Conservation (phyloP, 2,113 vertebrate genomes). For the Phrynosoma platyrhinos region DNA sequence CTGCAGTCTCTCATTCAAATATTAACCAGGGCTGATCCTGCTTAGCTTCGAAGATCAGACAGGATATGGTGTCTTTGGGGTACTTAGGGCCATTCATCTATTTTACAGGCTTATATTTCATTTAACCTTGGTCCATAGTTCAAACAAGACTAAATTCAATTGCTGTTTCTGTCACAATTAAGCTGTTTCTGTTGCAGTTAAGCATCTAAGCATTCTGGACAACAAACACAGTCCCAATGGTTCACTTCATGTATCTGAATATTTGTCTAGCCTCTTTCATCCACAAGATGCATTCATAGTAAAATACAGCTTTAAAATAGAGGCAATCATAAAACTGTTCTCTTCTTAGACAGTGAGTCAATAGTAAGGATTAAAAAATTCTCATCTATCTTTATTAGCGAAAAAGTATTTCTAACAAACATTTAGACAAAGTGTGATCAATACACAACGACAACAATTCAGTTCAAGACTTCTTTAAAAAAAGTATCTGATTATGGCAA, state of each 20-base stretch:
- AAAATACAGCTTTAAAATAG: not conserved
- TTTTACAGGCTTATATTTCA: not conserved
- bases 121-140: not conserved
- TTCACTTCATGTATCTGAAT: not conserved
- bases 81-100: not conserved
- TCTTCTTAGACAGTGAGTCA: not conserved
- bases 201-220: not conserved
- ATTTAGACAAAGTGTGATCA: no score
- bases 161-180: not conserved
- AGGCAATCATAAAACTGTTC: not conserved
- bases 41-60: no score
- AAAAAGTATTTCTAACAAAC: no score
- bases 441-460: not conserved
- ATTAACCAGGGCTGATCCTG: no score
- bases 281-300: not conserved
- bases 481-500: not conserved
- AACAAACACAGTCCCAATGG: not conserved
- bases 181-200: not conserved
- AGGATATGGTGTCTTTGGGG: no score
- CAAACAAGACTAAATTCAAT: rapidly evolving
- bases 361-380: no score
- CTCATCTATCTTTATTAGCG: no score
- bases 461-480: not conserved
- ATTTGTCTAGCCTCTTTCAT: not conserved
- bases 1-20: no score